phyloP scores from a whole-genome alignment of 2,888 invertebrate genomes.

The Phlogophora meticulosa region DNA sequence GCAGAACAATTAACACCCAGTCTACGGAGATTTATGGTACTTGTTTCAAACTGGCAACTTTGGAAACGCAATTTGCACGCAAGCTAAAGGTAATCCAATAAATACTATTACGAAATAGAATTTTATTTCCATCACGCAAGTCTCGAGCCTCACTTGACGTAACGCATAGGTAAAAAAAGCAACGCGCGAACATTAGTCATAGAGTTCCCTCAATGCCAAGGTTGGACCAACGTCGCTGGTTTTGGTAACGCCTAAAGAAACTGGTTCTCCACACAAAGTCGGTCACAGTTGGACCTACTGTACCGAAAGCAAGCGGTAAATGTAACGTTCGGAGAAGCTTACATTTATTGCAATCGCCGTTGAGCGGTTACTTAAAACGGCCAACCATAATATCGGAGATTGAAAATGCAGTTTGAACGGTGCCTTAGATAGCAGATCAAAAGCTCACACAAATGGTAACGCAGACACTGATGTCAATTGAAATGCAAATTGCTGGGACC shows the following conservation, averaged over 20 bases:
- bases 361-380: conserved; percentile 62
- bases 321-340: conserved; percentile 63
- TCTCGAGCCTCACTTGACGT: conserved; percentile 62
- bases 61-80: conserved; percentile 62
- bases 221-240: conserved; percentile 73
- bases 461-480: conserved; percentile 51
- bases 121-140: conserved; percentile 70
- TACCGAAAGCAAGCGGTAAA: conserved; percentile 69
- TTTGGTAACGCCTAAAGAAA: conserved; percentile 77
- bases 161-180: conserved; percentile 65
- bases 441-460: conserved; percentile 45
- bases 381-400: conserved; percentile 47
- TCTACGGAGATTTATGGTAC: conserved; percentile 52
- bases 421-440: conserved; percentile 35
- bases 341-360: conserved; percentile 59
- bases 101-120: conserved; percentile 64
- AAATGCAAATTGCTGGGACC: conserved; percentile 58
- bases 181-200: conserved; percentile 78
- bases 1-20: conserved; percentile 50
- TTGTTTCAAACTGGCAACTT: conserved; percentile 43
- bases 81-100: conserved; percentile 52
- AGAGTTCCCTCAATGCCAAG: conserved; percentile 87
- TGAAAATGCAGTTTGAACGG: conserved; percentile 62
- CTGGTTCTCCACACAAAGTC: conserved; percentile 79
- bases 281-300: conserved; percentile 69